Base-by-base conservation (phyloP, 2,113 vertebrate genomes). In the Oceanodroma tethys region DNA sequence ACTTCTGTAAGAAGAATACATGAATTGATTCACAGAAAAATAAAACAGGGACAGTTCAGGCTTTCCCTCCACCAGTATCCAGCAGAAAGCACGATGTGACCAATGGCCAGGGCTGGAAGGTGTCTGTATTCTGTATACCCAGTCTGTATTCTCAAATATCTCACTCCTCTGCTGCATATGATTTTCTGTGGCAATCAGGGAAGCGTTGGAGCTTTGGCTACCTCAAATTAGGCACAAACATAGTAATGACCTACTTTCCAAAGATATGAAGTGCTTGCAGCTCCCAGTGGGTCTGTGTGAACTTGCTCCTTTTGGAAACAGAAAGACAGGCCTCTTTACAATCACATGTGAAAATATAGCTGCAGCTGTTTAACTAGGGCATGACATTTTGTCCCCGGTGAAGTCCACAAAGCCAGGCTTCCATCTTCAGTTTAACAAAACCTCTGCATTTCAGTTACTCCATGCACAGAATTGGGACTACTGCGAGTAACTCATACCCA, bases 161-260 rank as follows among this genome's bases (percentile, higher is more conserved):
- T 59, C 36, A 36, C 60, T 79, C 32, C 18, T 53, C 30, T 55
- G 26, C 60, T 50, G 20, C 38, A 11, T 27, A 26, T 16, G 40
- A 63, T 75, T 91, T 91, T 74, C 58, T 48, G 50, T 53, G 36
- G 14, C 78, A 89, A 81, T 53, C 48, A 56, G 73, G 43, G 29
- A 47, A 80, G 43, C 2, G 1, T 36, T 79, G 48, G 68, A 94
- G 78, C 47, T 90, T 48, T 75, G 73, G 43, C 43, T 87, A 72
- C 48, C 30, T 76, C 79, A 72, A 55, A 92, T 92, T 68, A 95
- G 47, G 11, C 56, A 78, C 68, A 71, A 79, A 86, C 56, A 65
- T 19, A 92, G 53, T 68, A 68, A 84, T 92, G 95, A 93, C 95
- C 95, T 94, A 88, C 60, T 97, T 97, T 93, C 53, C 65, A 72